Conservation (phyloP, 1,140 invertebrate genomes). For the Bombus fervidus region DNA sequence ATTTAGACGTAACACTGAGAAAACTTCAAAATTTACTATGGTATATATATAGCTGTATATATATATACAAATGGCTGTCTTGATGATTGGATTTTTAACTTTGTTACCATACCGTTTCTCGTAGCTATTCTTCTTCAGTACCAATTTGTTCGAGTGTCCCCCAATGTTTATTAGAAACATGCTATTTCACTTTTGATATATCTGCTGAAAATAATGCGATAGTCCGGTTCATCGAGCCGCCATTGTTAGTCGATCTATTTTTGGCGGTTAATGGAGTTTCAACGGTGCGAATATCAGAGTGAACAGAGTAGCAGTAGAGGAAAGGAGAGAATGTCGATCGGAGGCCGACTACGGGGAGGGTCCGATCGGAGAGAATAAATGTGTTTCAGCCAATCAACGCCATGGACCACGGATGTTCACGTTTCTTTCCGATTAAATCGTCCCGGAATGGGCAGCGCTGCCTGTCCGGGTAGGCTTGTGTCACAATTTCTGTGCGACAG, state of each 20-base stretch:
- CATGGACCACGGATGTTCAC: conserved; percentile 58
- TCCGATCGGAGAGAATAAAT: conserved; percentile 60
- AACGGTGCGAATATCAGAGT: not conserved
- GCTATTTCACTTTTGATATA: conserved; percentile 55
- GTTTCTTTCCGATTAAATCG: conserved; percentile 75
- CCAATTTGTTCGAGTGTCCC: conserved; percentile 2
- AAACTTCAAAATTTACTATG: not conserved
- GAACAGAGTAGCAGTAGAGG: not conserved
- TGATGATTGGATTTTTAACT: too few species aligned
- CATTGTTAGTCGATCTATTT: conserved; percentile 72
- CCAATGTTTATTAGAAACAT: conserved; percentile 44
- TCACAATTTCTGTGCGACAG: conserved; percentile 67
- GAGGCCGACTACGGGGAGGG: not conserved
- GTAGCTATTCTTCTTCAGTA: not conserved
- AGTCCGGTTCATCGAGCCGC: conserved; percentile 58
- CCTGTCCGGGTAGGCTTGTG: conserved; percentile 38
- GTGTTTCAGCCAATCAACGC: conserved; percentile 70
- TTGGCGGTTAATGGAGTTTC: conserved; percentile 73
- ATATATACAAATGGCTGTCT: too few species aligned
- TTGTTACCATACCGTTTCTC: too few species aligned
- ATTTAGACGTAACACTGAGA: not conserved
- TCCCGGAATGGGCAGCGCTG: conserved; percentile 31
- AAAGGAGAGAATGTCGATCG: not conserved
- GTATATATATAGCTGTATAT: too few species aligned
- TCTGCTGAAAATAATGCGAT: conserved; percentile 59